Evolutionary conservation across 2,888 invertebrate genomes (phyloP).

Genomic region (Leptogaster cylindrica): DNA sequence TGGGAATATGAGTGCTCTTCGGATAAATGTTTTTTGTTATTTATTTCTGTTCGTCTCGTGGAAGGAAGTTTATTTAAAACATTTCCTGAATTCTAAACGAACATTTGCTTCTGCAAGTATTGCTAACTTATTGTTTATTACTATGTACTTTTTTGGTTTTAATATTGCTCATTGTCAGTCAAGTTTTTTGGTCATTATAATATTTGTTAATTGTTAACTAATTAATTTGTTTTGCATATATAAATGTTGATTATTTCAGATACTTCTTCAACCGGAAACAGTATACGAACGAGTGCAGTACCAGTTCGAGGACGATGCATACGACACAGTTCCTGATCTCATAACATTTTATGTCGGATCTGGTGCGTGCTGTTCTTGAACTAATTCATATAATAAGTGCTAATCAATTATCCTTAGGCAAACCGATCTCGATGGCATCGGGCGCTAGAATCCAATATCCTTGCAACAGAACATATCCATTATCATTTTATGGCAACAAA

Average conservation of each 20-base stretch:
- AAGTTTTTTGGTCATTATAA: too few relatives aligned
- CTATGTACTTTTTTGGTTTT: too few relatives aligned
- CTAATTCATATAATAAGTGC: background rate
- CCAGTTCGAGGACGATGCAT: slow-evolving; percentile 92
- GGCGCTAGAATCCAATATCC: slow-evolving; percentile 88
- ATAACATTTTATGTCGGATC: slow-evolving; percentile 93
- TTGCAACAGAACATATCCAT: slow-evolving; percentile 79
- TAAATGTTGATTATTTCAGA: slow-evolving; percentile 63
- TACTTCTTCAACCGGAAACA: slow-evolving; percentile 84
- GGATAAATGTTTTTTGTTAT: too few relatives aligned
- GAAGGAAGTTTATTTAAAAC: too few relatives aligned
- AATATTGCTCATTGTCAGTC: too few relatives aligned
- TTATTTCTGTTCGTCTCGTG: too few relatives aligned
- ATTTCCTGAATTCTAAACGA: too few relatives aligned
- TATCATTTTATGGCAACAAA: slow-evolving; percentile 74
- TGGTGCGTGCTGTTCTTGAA: slow-evolving; percentile 64
- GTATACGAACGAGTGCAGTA: slow-evolving; percentile 91
- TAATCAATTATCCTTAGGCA: slow-evolving; percentile 79
- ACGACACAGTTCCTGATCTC: slow-evolving; percentile 90
- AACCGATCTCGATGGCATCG: slow-evolving; percentile 86
- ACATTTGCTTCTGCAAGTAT: too few relatives aligned
- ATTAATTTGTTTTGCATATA: background rate
- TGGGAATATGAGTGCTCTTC: too few relatives aligned
- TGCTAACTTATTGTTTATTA: too few relatives aligned
- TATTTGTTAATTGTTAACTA: too few relatives aligned